These are phyloP conservation scores for Plebejus melissa DNA, from an alignment of 2,888 invertebrate genomes.

Conservation along the genomic window DNA sequence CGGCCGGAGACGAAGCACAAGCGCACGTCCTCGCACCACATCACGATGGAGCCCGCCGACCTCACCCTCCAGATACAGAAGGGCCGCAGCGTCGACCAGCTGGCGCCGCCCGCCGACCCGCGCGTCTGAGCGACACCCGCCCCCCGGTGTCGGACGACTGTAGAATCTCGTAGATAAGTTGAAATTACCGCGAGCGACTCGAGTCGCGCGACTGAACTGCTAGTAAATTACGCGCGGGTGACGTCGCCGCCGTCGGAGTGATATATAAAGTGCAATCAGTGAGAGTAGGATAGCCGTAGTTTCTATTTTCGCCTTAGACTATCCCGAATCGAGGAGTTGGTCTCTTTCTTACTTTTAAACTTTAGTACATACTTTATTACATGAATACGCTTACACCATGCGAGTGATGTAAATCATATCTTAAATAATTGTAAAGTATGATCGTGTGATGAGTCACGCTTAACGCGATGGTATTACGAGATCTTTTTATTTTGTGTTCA, in stretches of 20 bases:
- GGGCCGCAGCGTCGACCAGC: slow-evolving; percentile 69
- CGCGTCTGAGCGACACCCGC: slow-evolving; percentile 44
- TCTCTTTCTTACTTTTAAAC: slow-evolving; percentile 12
- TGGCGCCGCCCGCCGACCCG: slow-evolving; percentile 53
- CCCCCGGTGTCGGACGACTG: slow-evolving; percentile 31
- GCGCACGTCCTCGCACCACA: slow-evolving; percentile 72
- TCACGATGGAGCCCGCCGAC: slow-evolving; percentile 66
- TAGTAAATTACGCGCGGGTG: slow-evolving; percentile 37
- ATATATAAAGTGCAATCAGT: slow-evolving; percentile 31
- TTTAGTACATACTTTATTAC: slow-evolving; percentile 27
- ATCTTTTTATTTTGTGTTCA: slow-evolving; percentile 38
- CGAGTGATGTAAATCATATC: slow-evolving; percentile 74
- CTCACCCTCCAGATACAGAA: slow-evolving; percentile 59
- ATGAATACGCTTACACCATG: slow-evolving; percentile 43
- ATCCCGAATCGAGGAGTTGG: slow-evolving; percentile 13
- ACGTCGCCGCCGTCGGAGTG: slow-evolving; percentile 26
- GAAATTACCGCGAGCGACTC: slow-evolving; percentile 4
- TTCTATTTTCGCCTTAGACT: slow-evolving; percentile 29
- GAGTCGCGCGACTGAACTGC: slow-evolving; percentile 32
- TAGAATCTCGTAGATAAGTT: slow-evolving; percentile 41
- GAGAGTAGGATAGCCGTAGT: slow-evolving; percentile 29
- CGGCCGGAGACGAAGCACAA: slow-evolving; percentile 60
- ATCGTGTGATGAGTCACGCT: slow-evolving; percentile 42
- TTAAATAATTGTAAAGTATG: slow-evolving; percentile 56
- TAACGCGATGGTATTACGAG: slow-evolving; percentile 37